Conservation (phyloP, 2,797 vertebrate species). For the Helicolenus hilgendorfi region DNA sequence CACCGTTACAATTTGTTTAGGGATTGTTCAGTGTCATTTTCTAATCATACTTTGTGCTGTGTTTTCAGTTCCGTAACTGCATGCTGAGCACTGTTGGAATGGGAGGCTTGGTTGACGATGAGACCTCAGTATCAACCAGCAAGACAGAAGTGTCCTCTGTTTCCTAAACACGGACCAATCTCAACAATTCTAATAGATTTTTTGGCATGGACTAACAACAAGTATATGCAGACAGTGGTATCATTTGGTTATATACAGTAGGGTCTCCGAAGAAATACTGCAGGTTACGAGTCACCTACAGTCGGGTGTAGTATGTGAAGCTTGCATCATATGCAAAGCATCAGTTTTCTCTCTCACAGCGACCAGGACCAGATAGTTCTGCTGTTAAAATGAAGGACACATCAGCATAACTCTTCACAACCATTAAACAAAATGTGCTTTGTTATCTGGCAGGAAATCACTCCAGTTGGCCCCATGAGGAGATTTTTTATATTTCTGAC, state of each 20-base stretch:
- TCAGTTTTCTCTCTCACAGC: neutral
- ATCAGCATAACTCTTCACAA: neutral
- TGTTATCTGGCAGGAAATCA: neutral
- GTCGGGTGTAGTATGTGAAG: neutral
- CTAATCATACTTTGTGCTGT: neutral
- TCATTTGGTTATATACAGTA: neutral
- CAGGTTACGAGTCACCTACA: neutral
- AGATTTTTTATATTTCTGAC: neutral
- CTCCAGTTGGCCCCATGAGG: neutral
- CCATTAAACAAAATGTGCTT: neutral
- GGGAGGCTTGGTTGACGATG: conserved; percentile 91
- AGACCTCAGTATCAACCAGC: conserved; percentile 88
- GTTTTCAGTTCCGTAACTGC: conserved; percentile 90
- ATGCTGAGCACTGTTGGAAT: conserved; percentile 91
- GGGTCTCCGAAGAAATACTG: conserved; percentile 1
- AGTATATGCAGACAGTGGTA: neutral
- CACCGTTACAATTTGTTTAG: neutral
- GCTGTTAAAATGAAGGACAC: neutral
- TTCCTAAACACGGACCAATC: neutral
- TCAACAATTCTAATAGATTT: neutral
- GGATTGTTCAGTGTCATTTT: neutral
- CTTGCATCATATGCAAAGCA: neutral
- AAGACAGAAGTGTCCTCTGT: conserved; percentile 91
- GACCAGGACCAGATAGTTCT: neutral
- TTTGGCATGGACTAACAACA: neutral